A percentile compares a stretch with the other conserved stretches of the same genome.
Conservation (phyloP, 1,140 invertebrate genomes). For the Cepaea nemoralis region DNA sequence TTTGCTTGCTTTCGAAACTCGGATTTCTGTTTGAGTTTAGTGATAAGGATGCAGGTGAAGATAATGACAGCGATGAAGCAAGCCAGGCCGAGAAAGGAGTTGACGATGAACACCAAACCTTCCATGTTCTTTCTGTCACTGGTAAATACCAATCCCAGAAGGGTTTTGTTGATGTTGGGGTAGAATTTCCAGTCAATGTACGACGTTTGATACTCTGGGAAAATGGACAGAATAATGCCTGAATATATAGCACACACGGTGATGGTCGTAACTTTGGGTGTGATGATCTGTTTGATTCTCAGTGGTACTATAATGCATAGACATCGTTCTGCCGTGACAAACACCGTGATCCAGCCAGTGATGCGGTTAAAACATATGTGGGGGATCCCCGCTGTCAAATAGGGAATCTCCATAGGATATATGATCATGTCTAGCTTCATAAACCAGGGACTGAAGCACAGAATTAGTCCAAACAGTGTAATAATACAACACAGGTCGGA, state of each 20-base stretch:
- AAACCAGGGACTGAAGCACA: too few relatives aligned
- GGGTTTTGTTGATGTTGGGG: too few relatives aligned
- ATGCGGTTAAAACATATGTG: slow-evolving; percentile 17
- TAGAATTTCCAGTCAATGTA: too few relatives aligned
- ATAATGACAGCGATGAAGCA: slow-evolving; percentile 5
- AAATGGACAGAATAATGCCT: not conserved
- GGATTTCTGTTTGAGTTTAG: not conserved
- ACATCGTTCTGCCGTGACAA: slow-evolving; percentile 15
- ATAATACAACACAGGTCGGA: too few relatives aligned
- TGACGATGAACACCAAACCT: not conserved
- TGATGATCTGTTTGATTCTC: slow-evolving; percentile 4
- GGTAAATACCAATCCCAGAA: not conserved
- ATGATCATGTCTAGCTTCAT: too few relatives aligned
- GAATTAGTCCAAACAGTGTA: too few relatives aligned
- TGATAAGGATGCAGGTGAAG: not conserved
- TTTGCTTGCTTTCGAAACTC: not conserved
- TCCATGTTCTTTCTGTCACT: not conserved
- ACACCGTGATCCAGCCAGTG: slow-evolving; percentile 12
- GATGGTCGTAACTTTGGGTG: not conserved
- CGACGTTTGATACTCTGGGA: not conserved
- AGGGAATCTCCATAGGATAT: not conserved
- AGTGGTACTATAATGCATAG: slow-evolving; percentile 20
- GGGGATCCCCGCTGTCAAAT: not conserved
- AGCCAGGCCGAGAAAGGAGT: not conserved
- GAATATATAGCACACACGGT: not conserved